Conservation (phyloP, 1,140 invertebrate genomes). For the Bombus balteatus region DNA sequence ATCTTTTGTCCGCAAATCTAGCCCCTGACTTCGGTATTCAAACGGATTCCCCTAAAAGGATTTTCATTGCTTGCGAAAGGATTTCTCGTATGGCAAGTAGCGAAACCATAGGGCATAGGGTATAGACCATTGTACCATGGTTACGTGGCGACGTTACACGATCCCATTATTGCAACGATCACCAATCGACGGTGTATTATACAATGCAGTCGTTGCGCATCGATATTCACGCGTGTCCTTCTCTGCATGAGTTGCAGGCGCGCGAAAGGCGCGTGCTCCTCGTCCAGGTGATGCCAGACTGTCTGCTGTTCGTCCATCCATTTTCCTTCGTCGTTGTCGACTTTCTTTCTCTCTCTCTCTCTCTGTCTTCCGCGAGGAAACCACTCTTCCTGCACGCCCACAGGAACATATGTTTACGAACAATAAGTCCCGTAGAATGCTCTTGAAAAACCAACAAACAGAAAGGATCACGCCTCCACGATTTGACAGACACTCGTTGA, state of each 20-base stretch:
- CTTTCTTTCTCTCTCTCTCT: background rate
- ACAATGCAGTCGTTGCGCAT: constrained; percentile 67
- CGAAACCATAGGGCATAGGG: background rate
- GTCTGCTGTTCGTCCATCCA: constrained; percentile 51
- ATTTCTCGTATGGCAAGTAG: constrained; percentile 23
- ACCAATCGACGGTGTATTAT: constrained; percentile 36
- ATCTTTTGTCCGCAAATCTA: constrained; percentile 10
- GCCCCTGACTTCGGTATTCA: constrained; percentile 29
- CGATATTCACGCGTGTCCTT: constrained; percentile 65
- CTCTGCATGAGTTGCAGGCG: background rate
- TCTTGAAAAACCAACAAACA: constrained; percentile 65
- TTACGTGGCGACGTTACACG: constrained; percentile 62
- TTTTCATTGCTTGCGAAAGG: constrained; percentile 55
- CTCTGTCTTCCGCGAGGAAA: constrained; percentile 11
- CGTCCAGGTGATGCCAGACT: constrained; percentile 71
- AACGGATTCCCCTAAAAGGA: constrained; percentile 30
- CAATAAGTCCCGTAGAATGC: constrained; percentile 51
- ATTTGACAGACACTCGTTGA: constrained; percentile 43
- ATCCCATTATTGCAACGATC: constrained; percentile 61
- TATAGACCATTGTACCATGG: constrained; percentile 54
- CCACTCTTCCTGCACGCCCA: constrained; percentile 31
- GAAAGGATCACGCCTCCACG: constrained; percentile 49
- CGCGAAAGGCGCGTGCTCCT: constrained; percentile 62
- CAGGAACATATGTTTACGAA: constrained; percentile 72
- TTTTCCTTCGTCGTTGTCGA: constrained; percentile 42